Percentiles rank a stretch among this genome's conserved stretches.
These are phyloP conservation scores for Anthrax anthrax DNA, from an alignment of 2,888 invertebrate species.

Conservation along the genomic window DNA sequence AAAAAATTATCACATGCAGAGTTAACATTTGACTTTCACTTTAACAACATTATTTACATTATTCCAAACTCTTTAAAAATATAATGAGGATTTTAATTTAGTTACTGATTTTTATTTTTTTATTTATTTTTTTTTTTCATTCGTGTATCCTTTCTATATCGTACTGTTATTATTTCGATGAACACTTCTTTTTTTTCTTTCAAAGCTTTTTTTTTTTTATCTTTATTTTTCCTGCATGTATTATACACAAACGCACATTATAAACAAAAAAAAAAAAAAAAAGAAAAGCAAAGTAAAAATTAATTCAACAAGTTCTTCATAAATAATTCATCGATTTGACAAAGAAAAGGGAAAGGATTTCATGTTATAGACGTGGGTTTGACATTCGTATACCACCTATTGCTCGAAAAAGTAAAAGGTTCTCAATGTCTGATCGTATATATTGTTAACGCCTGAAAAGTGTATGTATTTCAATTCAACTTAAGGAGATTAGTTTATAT, in stretches of 20 bases:
- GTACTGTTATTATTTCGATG: too few species aligned
- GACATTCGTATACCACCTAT: conserved; percentile 1
- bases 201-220: background rate
- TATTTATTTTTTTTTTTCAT: too few species aligned
- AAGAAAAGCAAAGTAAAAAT: background rate
- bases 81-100: too few species aligned
- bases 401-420: background rate
- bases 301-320: conserved; percentile 9
- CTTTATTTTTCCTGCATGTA: too few species aligned
- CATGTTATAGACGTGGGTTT: conserved; percentile 4
- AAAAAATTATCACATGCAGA: conserved; percentile 1
- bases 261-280: too few species aligned
- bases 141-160: too few species aligned
- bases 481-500: too few species aligned
- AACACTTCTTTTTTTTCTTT: background rate
- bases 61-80: background rate
- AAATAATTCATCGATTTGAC: conserved; percentile 7
- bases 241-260: too few species aligned
- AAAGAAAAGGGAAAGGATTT: conserved; percentile 2
- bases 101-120: too few species aligned
- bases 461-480: too few species aligned
- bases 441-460: conserved; percentile 1
- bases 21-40: conserved; percentile 2
- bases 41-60: background rate
- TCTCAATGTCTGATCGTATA: conserved; percentile 5